These are phyloP conservation scores for Falco punctatus DNA, from an alignment of 2,113 vertebrate genomes.

Conservation along the genomic window DNA sequence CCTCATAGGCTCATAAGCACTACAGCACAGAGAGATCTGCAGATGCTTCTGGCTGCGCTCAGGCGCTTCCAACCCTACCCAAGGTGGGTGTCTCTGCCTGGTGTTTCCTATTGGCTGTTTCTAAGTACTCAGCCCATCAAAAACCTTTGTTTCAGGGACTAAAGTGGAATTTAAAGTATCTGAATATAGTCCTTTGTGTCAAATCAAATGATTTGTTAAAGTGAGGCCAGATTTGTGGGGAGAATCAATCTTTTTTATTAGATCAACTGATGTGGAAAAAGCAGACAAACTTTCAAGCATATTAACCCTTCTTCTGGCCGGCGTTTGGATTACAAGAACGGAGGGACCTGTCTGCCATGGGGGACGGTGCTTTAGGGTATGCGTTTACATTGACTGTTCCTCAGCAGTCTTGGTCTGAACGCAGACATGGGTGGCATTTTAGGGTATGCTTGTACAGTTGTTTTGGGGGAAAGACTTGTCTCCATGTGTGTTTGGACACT, in stretches of 20 bases:
- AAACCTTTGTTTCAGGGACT: slow-evolving; percentile 31
- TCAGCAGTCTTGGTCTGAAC: not conserved
- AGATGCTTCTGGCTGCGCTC: not conserved
- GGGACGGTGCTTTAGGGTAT: not conserved
- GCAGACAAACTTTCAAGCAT: slow-evolving; percentile 13
- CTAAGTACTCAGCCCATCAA: not conserved
- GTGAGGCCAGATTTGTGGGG: slow-evolving; percentile 50
- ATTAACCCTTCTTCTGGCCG: slow-evolving; percentile 37
- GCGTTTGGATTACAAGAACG: not conserved
- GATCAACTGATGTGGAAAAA: slow-evolving; percentile 59
- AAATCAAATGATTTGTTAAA: slow-evolving; percentile 65
- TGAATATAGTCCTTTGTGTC: slow-evolving; percentile 58
- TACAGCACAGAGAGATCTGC: not conserved
- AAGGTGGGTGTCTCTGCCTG: slow-evolving; percentile 53
- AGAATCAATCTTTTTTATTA: slow-evolving; percentile 69
- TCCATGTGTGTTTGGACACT: not conserved
- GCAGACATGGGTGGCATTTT: not conserved
- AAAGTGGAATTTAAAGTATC: slow-evolving; percentile 59
- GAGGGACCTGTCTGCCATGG: not conserved
- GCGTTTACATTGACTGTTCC: fast-evolving
- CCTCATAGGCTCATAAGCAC: not conserved
- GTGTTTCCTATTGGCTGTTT: slow-evolving; percentile 20
- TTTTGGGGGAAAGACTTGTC: not conserved
- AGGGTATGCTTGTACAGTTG: not conserved
- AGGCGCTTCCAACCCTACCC: not conserved